These are phyloP conservation scores for Hippoglossus stenolepis DNA, from an alignment of 2,113 vertebrate species.

Conservation along the genomic window DNA sequence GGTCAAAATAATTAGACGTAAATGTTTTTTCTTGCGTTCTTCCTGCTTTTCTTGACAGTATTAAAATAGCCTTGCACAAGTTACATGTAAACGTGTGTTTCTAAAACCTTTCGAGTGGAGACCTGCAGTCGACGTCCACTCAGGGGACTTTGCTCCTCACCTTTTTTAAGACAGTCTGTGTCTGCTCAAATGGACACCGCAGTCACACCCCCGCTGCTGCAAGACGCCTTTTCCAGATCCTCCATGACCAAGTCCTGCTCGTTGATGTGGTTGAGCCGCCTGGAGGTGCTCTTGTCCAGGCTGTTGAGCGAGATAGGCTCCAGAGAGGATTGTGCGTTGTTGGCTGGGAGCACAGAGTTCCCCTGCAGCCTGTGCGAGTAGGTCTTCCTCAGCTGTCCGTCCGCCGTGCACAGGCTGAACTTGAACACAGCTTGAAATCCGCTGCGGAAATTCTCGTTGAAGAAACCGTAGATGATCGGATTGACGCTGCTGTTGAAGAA, in stretches of 20 bases:
- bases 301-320: slow-evolving; percentile 83
- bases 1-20: too few species aligned
- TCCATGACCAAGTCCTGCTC: slow-evolving; percentile 86
- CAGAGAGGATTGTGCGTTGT: slow-evolving; percentile 63
- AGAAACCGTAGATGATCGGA: slow-evolving; percentile 94
- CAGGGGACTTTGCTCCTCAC: slow-evolving; percentile 6
- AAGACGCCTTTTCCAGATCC: slow-evolving; percentile 80
- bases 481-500: slow-evolving; percentile 96
- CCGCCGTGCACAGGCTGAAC: slow-evolving; percentile 82
- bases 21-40: neutral
- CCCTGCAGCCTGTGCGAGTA: slow-evolving; percentile 77
- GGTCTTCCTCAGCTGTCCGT: slow-evolving; percentile 69
- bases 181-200: slow-evolving; percentile 77
- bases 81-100: neutral
- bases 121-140: neutral
- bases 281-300: slow-evolving; percentile 68
- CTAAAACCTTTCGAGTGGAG: neutral
- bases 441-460: slow-evolving; percentile 90
- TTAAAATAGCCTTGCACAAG: neutral
- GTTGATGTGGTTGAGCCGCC: slow-evolving; percentile 70
- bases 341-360: slow-evolving; percentile 81
- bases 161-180: neutral
- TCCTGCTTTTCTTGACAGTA: too few species aligned
- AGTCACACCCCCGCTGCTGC: slow-evolving; percentile 71
- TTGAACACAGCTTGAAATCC: slow-evolving; percentile 89